Evolutionary conservation across 2,113 vertebrate species (phyloP), one percentile per base, ranked within the genome.

Genomic region (Antigone vipio): DNA sequence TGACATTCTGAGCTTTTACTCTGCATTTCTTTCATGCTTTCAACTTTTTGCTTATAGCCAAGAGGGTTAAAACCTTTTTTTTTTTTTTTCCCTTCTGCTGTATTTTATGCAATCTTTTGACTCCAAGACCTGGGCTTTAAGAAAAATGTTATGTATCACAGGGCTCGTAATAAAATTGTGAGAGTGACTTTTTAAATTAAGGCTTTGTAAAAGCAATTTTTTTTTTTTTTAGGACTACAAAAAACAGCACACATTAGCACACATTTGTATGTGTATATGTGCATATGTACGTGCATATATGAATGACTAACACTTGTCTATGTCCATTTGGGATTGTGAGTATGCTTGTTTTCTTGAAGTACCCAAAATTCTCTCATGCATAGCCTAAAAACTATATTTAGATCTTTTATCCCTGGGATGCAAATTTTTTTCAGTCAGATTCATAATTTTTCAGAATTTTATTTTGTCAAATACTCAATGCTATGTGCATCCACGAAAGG

Each of bases 1-100:
- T 92, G 66, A 85, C 47, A 87, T 95, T 93, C 69, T 87, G 47
- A 91, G 89, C 56, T 72, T 96, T 89, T 82, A 78, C 52, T 78
- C 50, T 75, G 52, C 30, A 68, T 91, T 89, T 85, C 56, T 93
- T 95, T 91, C 58, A 91, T 75, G 77, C 12, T 92, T 94, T 85
- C 52, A 87, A 71, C 16, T 59, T 89, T 75, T 50, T 35, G 1
- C 62, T 66, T 62, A 73, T 3, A 86, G 55, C 50, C 71, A 80
- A 69, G 56, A 91, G 21, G 23, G 83, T 71, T 84, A 88, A 58
- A 91, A 32, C 42, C 9, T 53, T 56, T 75, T 66, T 59, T 42
- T 66, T 66, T 45, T 40, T 66, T 45, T 42, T 13, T 3, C 5
- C 11, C 12, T 62, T 72, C n/a, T 85, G 4, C 45, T 69, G 13